Base-by-base conservation (phyloP, 2,888 invertebrate species). In the Caenorhabditis becei region DNA sequence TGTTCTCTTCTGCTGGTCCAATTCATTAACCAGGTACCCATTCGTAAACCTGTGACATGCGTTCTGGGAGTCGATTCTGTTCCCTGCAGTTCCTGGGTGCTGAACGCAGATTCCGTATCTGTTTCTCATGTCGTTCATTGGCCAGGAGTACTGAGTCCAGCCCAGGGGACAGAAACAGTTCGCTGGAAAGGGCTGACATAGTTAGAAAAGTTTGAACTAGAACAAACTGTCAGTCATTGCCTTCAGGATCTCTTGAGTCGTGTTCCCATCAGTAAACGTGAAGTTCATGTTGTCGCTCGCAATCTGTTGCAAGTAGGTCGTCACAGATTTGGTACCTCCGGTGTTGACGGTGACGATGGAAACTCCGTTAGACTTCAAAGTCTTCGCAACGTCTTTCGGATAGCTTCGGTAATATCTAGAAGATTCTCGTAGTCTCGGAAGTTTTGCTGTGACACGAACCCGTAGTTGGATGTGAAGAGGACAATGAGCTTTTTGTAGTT, bases 191-290 rank as follows among this genome's bases (percentile, higher is more conserved):
- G n/a, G 54, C n/a, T n/a, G n/a, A n/a, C n/a, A n/a, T n/a, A n/a
- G n/a, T n/a, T n/a, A 23, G 51, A 11, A n/a, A 2, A 0, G 23
- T 4, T 1, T 26, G 4, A 47, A 14, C n/a, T 11, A 24, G n/a
- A n/a, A 49, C 63, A 49, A 18, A 74, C 74, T 74, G 32, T 74
- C 59, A 16, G 51, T 58, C 74, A 74, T 66, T 14, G 74, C 66
- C n/a, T 74, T 49, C 11, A 59, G 8, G 37, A 74, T 58, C 59
- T 74, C 74, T 28, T 59, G 58, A 4, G 65, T 74, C 16, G 41
- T 26, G 26, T 74, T 74, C 16, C 74, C 66, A 51, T 74, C 74
- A 41, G 65, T 28, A 44, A 74, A 59, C 8, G 74, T 65, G 37
- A 74, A 74, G 8, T 26, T 56, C 66, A 66, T 63, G n/a, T 59